Percentiles rank a stretch among this genome's conserved stretches.
These are phyloP conservation scores for Neoscelio sp. DNA, from an alignment of 2,888 invertebrate species.

Conservation along the genomic window DNA sequence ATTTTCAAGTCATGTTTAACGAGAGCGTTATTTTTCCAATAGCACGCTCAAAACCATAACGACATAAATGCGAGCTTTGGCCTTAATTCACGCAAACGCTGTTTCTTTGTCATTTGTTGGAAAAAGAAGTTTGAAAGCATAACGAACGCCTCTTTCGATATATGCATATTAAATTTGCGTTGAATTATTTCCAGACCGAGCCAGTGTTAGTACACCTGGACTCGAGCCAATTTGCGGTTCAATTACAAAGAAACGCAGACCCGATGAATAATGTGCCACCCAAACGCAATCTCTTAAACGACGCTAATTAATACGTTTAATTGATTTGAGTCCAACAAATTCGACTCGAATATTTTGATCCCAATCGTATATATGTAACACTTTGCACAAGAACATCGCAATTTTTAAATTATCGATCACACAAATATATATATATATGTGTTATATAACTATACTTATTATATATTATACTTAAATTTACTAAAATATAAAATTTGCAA, in stretches of 20 bases:
- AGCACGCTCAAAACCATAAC: no score
- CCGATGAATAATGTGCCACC: conserved; percentile 10
- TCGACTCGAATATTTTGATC: no score
- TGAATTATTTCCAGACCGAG: conserved; percentile 73
- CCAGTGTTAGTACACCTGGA: conserved; percentile 67
- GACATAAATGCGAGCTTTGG: no score
- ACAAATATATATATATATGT: no score
- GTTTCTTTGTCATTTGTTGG: conserved; percentile 33
- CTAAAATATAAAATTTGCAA: no score
- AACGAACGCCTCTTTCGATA: conserved; percentile 37
- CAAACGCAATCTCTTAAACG: conserved; percentile 16
- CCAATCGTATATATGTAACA: no score
- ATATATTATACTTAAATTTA: no score
- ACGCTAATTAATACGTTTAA: conserved; percentile 27
- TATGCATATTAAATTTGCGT: conserved; percentile 62
- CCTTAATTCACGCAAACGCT: not conserved
- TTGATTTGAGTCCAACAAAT: conserved; percentile 4
- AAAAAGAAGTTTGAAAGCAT: conserved; percentile 20
- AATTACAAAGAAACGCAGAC: conserved; percentile 40
- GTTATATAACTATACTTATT: no score
- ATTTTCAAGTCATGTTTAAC: no score
- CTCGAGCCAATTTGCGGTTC: conserved; percentile 67
- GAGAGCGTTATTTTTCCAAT: no score
- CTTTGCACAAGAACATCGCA: no score
- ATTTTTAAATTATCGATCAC: no score